Evolutionary conservation across 2,113 vertebrate genomes (phyloP), one percentile per base, ranked within the genome.

Genomic region (Syngnathoides biaculeatus): DNA sequence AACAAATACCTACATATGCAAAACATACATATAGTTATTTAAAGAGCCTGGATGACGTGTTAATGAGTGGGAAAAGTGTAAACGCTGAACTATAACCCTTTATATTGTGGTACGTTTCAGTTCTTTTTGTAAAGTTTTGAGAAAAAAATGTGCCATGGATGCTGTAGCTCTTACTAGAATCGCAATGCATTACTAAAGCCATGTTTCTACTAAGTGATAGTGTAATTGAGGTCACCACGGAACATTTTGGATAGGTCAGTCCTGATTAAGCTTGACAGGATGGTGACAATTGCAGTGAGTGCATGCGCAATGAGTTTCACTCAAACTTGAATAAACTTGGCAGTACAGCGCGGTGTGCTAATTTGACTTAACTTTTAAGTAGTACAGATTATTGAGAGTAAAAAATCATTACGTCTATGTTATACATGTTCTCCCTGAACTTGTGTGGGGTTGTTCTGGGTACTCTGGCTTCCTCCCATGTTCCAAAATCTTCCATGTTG

Each of bases 1-100:
- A 60, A 53, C 60, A 75, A 68, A 71, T 65, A 56, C 62, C 57
- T 38, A n/a, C 73, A 74, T 9, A 13, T 60, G 48, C 39, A 68
- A 61, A 24, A 72, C 17, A 59, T 26, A 64, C 48, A 40, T 43
- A 19, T 19, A 17, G 19, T 47, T 47, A 47, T 62, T 19, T 13
- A 62, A 55, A 42, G 57, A 35, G 26, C 26, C 27, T 10, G 8
- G 7, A 47, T 4, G 6, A 47, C 2, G 56, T 15, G 38, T 19
- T 14, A 55, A 14, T 55, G 22, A 13, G 52, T 26, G 4, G 22
- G 52, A 30, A 24, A 7, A 27, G 24, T 56, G 24, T 56, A 14
- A 27, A 56, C 30, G 13, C 24, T 30, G 26, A 30, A 7, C 5
- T 30, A 17, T 7, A 57, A 52, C 19, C n/a, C 45, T 47, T 47